Conservation (phyloP, 2,888 invertebrate species). For the Amiota communis region DNA sequence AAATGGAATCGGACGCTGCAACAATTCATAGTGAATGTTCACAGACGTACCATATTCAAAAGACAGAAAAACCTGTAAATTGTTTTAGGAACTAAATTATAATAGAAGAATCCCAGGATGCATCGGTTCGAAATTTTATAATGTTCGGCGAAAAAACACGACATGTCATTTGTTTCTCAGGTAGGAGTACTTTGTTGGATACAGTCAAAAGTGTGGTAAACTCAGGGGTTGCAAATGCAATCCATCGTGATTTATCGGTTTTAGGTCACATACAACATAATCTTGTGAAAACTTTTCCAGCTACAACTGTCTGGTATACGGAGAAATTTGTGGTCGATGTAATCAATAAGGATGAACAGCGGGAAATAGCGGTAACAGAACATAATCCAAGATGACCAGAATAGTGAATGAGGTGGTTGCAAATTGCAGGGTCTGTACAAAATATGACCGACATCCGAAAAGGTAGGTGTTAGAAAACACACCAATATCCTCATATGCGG, state of each 20-base stretch:
- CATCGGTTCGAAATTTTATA: not conserved
- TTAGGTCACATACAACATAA: not conserved
- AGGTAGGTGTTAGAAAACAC: not conserved
- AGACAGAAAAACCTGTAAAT: too few species aligned
- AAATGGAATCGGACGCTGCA: not conserved
- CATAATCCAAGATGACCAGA: constrained; percentile 5
- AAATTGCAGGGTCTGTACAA: not conserved
- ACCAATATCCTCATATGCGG: not conserved
- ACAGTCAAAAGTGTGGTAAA: too few species aligned
- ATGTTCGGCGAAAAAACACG: not conserved
- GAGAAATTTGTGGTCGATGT: not conserved
- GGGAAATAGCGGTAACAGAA: not conserved
- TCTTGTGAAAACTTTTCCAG: not conserved
- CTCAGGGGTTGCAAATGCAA: too few species aligned
- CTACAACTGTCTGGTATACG: not conserved
- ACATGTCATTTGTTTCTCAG: too few species aligned
- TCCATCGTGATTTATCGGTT: too few species aligned
- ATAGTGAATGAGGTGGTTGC: not conserved
- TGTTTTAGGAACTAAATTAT: too few species aligned
- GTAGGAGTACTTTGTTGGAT: too few species aligned
- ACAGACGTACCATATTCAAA: too few species aligned
- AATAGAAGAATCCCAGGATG: not conserved
- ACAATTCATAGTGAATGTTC: too few species aligned
- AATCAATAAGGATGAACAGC: too few species aligned
- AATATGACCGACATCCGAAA: not conserved